Base-by-base conservation (phyloP, 2,888 invertebrate species). In the Plagodis pulveraria region DNA sequence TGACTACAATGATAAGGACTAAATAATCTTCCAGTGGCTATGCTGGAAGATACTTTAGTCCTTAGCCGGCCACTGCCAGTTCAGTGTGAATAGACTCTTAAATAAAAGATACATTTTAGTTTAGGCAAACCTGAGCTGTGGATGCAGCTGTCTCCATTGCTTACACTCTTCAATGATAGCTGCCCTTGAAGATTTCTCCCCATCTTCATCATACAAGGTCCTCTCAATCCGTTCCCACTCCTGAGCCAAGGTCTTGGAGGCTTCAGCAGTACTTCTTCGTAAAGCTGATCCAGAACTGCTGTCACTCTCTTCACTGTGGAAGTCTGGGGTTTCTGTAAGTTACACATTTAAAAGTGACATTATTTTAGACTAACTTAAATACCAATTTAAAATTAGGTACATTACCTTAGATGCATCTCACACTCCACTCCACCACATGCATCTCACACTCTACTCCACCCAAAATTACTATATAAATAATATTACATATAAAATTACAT, bases 151-250 rank as follows among this genome's bases (percentile, higher is more conserved):
- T 61, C 89, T 91, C 95, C 95, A 95, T 70, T 94, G 93, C 58
- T 89, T 87, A 70, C 94, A 94, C 75, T 95, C 94, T 40, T 94
- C 93, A 63, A 91, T 78, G 63, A 94, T 93, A 54, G 93, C 92
- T 47, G 91, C 84, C 36, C 89, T 68, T 0, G 83, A 83, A 46
- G 89, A 87, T 62, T 93, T 92, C 66, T 89, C 89, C 0, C 93
- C 91, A 33, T 93, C 93, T 67, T 93, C 91, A 76, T 94, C 87
- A 70, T 93, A 93, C 36, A 94, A 73, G 10, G 94, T 93, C 69
- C 93, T 88, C 71, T 94, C 93, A 68, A 95, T 93, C 56, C 89
- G 81, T 49, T 93, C 91, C 86, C 94, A 93, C 82, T 95, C 94
- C 1, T 85, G 79, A n/a, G 87, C 84, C 22, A 94, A 84, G 32